These are phyloP conservation scores for Petrosia ficiformis DNA, from an alignment of 37 sponge, comb jelly and placozoan species.

Conservation along the genomic window DNA sequence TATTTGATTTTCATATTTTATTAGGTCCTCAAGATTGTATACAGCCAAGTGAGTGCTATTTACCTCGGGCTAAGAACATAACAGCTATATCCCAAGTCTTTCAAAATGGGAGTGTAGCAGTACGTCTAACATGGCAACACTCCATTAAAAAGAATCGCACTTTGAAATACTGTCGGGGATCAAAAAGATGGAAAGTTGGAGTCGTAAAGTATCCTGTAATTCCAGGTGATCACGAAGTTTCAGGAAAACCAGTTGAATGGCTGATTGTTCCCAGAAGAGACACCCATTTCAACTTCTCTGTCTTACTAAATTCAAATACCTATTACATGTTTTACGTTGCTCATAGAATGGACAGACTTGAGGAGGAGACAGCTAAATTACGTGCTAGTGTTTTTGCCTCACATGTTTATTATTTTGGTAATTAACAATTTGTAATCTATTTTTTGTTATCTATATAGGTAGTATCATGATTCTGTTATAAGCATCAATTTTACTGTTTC, in stretches of 20 bases:
- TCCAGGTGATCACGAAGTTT: not conserved
- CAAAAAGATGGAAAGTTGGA: not conserved
- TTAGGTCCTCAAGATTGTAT: no score
- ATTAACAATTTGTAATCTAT: no score
- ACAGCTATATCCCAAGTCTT: not conserved
- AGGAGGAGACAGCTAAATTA: not conserved
- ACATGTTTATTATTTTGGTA: not conserved
- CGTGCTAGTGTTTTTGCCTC: not conserved
- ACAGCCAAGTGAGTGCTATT: not conserved
- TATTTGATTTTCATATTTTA: no score
- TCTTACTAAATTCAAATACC: not conserved
- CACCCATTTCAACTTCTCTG: not conserved
- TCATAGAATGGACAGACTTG: not conserved
- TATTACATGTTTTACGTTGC: not conserved
- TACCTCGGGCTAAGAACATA: not conserved
- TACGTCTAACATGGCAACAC: not conserved
- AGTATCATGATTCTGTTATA: no score
- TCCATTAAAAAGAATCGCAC: not conserved
- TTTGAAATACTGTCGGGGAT: not conserved
- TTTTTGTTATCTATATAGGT: no score
- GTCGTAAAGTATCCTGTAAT: not conserved
- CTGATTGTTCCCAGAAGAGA: not conserved
- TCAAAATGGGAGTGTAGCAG: not conserved
- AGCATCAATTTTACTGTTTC: no score
- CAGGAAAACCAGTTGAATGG: not conserved